Conservation (phyloP, 2,113 vertebrate species). For the Herpailurus yagouaroundi region DNA sequence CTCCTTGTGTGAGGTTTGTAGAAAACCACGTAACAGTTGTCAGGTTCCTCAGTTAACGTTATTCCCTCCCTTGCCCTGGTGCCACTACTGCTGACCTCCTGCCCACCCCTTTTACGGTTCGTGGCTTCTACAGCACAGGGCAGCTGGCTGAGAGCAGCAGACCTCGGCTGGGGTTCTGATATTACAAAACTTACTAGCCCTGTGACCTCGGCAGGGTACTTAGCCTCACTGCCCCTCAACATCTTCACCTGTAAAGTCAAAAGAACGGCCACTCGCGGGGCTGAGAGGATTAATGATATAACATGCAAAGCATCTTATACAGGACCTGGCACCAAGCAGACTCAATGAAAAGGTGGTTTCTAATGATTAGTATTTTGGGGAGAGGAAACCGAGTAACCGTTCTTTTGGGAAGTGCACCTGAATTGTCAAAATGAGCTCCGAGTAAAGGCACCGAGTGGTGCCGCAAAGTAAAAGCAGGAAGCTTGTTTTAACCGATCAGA, state of each 20-base stretch:
- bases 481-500: not conserved
- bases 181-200: not conserved
- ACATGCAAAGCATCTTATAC: not conserved
- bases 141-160: not conserved
- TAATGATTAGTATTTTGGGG: not conserved
- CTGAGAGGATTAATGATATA: not conserved
- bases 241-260: not conserved
- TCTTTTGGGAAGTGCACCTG: not conserved
- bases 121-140: not conserved
- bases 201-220: not conserved
- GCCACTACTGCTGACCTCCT: not conserved
- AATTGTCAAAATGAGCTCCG: not conserved
- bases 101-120: not conserved
- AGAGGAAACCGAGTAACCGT: not conserved
- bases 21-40: not conserved
- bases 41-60: not conserved
- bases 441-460: not conserved
- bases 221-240: not conserved
- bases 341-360: not conserved
- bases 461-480: not conserved
- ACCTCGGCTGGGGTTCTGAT: not conserved
- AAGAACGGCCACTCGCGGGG: not conserved
- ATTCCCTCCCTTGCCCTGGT: not conserved
- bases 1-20: not conserved
- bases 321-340: not conserved